A percentile compares a stretch with the other conserved stretches of the same genome.
These are phyloP conservation scores for Chelonia mydas DNA, from an alignment of 2,797 vertebrate species.

Conservation along the genomic window DNA sequence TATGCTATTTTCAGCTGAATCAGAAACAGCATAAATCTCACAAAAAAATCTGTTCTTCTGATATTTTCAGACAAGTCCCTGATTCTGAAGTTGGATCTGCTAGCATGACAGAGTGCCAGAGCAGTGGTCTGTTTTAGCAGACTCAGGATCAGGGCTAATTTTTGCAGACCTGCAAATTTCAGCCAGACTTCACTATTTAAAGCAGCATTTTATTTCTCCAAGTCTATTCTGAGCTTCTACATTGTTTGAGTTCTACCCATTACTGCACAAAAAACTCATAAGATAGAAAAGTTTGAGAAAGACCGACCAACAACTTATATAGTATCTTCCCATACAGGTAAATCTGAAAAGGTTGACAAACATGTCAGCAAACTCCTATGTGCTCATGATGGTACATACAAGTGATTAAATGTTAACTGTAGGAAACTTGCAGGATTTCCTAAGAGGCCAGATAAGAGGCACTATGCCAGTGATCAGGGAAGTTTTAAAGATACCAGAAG, in stretches of 20 bases:
- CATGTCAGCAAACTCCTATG: too few species aligned
- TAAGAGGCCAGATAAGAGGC: too few species aligned
- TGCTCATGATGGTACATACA: too few species aligned
- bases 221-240: not conserved
- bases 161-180: not conserved
- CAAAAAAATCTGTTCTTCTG: not conserved
- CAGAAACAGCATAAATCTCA: not conserved
- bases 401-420: too few species aligned
- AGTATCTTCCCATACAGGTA: too few species aligned
- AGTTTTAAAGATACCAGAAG: too few species aligned
- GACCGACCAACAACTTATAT: too few species aligned
- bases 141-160: not conserved
- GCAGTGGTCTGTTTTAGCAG: not conserved
- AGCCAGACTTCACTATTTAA: not conserved
- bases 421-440: too few species aligned
- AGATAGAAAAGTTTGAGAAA: not conserved
- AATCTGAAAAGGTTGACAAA: too few species aligned
- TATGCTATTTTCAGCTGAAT: not conserved
- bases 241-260: not conserved
- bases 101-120: not conserved
- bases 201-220: not conserved
- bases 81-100: not conserved
- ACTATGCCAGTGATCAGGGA: too few species aligned
- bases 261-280: not conserved
- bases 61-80: not conserved